Evolutionary conservation across 2,888 invertebrate genomes (phyloP).

Genomic region (Chymomyza procnemis): DNA sequence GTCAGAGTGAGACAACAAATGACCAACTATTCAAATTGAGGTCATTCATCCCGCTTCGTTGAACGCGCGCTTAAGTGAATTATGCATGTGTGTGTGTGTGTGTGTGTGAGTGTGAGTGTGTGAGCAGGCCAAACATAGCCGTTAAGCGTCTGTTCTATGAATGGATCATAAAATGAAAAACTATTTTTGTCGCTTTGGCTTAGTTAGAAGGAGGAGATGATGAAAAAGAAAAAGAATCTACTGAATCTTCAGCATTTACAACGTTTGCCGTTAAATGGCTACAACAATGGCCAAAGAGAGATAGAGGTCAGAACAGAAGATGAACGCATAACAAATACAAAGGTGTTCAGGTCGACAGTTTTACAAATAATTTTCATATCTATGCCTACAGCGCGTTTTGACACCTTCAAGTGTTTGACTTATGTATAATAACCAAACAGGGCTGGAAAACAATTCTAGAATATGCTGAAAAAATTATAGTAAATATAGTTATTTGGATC

Average conservation of each 20-base stretch:
- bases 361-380: neutral
- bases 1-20: conserved; percentile 1
- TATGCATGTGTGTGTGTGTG: conserved; percentile 47
- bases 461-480: no score
- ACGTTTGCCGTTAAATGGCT: neutral
- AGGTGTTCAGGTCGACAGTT: neutral
- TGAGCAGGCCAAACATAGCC: conserved; percentile 1
- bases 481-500: no score
- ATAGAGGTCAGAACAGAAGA: no score
- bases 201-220: no score
- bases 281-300: conserved; percentile 6
- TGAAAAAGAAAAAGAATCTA: conserved; percentile 3
- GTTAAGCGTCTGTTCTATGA: conserved; percentile 17
- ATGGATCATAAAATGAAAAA: conserved; percentile 18
- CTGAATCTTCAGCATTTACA: neutral
- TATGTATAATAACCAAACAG: neutral
- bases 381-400: neutral
- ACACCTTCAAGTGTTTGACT: neutral
- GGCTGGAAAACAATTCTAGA: neutral
- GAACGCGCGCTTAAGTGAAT: conserved; percentile 74
- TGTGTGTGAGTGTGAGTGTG: conserved; percentile 4
- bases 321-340: neutral
- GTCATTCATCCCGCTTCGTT: conserved; percentile 75
- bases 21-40: conserved; percentile 71
- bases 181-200: conserved; percentile 40